These are phyloP conservation scores for Hormaphis cornu DNA, from an alignment of 1,140 invertebrate genomes.

Conservation along the genomic window DNA sequence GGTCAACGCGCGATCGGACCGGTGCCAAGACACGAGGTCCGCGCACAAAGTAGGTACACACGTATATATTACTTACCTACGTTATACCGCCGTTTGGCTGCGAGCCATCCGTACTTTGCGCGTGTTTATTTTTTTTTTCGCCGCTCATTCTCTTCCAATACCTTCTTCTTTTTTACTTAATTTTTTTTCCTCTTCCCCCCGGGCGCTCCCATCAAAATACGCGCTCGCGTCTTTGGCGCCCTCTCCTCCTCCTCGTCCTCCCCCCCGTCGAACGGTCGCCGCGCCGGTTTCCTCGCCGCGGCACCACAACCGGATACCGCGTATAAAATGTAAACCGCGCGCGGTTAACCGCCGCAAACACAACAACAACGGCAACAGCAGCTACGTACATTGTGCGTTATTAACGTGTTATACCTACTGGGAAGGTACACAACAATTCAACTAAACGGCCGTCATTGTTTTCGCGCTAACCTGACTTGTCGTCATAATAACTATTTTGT, in stretches of 20 bases:
- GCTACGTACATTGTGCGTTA: no score
- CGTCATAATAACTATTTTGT: no score
- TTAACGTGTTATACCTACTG: no score
- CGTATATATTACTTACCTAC: no score
- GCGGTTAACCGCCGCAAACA: not conserved
- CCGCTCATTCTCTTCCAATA: not conserved
- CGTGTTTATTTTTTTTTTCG: not conserved
- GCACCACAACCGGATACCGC: not conserved
- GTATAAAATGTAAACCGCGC: no score
- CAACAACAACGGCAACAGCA: no score
- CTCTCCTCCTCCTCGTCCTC: no score
- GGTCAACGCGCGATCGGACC: not conserved
- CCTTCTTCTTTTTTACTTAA: not conserved
- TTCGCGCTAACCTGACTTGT: no score
- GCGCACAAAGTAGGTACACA: not conserved
- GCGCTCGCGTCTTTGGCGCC: not conserved
- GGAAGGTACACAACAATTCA: no score
- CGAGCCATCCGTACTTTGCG: not conserved
- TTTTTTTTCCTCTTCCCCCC: not conserved
- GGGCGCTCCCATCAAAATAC: not conserved
- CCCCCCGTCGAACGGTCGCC: not conserved
- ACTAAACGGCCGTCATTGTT: no score
- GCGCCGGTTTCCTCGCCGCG: not conserved
- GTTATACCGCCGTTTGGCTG: not conserved
- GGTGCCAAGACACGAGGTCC: not conserved